Percentiles rank a stretch among this genome's conserved stretches.
Evolutionary conservation across 2,888 invertebrate species (phyloP).

Genomic region (Temnothorax unifasciatus): DNA sequence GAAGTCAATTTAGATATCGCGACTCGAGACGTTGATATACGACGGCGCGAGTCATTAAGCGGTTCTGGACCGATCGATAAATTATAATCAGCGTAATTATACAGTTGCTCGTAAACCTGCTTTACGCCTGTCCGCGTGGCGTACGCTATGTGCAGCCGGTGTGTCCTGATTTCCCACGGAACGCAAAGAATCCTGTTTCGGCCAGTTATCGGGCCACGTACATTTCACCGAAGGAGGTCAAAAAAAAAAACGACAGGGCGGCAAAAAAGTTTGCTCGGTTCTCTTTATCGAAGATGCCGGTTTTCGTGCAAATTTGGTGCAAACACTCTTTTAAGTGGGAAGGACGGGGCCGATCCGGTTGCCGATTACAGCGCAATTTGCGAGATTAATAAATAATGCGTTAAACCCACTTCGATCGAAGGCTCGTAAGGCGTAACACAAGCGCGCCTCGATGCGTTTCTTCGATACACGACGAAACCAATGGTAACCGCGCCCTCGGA

Average conservation of each 20-base stretch:
- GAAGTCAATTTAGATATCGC: slow-evolving; percentile 70
- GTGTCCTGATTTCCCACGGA: slow-evolving; percentile 52
- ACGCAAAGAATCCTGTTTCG: slow-evolving; percentile 41
- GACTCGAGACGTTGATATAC: not conserved
- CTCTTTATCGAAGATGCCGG: not conserved
- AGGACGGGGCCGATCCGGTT: not conserved
- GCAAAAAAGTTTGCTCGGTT: not conserved
- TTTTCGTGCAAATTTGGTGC: not conserved
- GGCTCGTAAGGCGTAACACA: not conserved
- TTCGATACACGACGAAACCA: slow-evolving; percentile 14
- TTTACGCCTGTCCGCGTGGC: slow-evolving; percentile 53
- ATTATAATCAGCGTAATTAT: slow-evolving; percentile 67
- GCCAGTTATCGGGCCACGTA: not conserved
- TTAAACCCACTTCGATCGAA: not conserved
- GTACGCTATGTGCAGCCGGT: not conserved
- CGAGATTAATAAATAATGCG: slow-evolving; percentile 32
- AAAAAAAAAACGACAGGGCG: not conserved
- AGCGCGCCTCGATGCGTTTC: slow-evolving; percentile 11
- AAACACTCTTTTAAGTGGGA: not conserved
- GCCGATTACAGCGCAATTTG: not conserved
- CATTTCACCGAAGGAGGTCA: not conserved
- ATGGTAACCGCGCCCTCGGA: slow-evolving; percentile 31
- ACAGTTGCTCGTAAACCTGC: slow-evolving; percentile 41
- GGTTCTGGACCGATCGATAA: slow-evolving; percentile 62
- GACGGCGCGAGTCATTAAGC: slow-evolving; percentile 24